Conservation (phyloP, 2,888 invertebrate genomes). For the Tipula unca region DNA sequence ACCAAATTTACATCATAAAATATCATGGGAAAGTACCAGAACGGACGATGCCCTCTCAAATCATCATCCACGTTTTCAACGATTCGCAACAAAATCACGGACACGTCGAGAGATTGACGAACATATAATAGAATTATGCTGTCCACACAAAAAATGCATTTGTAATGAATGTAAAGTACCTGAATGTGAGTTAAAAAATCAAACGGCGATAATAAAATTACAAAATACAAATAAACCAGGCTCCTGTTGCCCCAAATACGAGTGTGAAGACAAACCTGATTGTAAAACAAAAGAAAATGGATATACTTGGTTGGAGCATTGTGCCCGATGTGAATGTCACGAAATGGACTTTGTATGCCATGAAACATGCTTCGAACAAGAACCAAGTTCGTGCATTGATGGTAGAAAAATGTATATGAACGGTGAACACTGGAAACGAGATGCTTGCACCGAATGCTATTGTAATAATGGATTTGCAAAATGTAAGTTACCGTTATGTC, state of each 20-base stretch:
- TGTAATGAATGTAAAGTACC: slow-evolving; percentile 16
- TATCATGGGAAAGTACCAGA: background rate
- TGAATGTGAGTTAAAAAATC: background rate
- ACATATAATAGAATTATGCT: slow-evolving; percentile 19
- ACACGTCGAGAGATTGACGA: slow-evolving; percentile 17
- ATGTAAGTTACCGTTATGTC: slow-evolving; percentile 24
- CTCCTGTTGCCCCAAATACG: slow-evolving; percentile 41
- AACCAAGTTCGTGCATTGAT: background rate
- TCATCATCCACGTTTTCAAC: background rate
- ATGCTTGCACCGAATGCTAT: slow-evolving; percentile 24
- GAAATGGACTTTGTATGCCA: background rate
- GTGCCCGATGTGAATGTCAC: background rate
- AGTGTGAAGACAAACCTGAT: slow-evolving; percentile 34
- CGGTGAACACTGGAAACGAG: slow-evolving; percentile 30
- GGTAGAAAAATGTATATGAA: slow-evolving; percentile 23
- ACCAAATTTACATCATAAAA: background rate
- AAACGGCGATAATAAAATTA: background rate
- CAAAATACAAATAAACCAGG: slow-evolving; percentile 21
- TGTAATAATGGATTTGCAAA: slow-evolving; percentile 26
- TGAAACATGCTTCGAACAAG: background rate
- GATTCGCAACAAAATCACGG: background rate
- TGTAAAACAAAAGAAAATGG: background rate
- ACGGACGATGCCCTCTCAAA: background rate
- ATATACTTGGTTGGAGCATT: slow-evolving; percentile 16
- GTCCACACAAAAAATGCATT: slow-evolving; percentile 19